phyloP scores from a whole-genome alignment of 2,113 vertebrate species.

The Stegastes partitus region DNA sequence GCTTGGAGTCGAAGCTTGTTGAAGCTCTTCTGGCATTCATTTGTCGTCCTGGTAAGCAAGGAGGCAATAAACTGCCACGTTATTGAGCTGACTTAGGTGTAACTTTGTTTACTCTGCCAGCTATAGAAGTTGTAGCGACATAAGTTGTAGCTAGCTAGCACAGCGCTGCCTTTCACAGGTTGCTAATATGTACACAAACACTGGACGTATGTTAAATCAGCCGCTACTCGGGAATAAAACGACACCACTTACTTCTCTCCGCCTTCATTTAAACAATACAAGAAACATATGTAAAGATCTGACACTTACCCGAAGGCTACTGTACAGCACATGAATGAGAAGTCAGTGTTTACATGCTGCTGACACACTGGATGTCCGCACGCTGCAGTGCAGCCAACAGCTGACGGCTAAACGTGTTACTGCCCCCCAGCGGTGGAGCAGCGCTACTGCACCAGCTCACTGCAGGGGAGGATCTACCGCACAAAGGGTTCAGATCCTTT shows the following conservation, averaged over 20 bases:
- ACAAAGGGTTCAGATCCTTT: too few relatives aligned
- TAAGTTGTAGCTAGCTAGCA: slow-evolving; percentile 24
- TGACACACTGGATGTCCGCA: neutral
- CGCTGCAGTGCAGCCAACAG: neutral
- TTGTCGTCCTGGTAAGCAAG: neutral
- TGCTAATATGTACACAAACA: neutral
- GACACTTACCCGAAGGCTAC: slow-evolving; percentile 27
- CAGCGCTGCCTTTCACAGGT: neutral
- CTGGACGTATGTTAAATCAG: neutral
- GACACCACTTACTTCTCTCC: accelerated
- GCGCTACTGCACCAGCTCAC: neutral
- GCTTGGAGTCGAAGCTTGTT: neutral
- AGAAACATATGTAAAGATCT: neutral
- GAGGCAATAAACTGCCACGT: neutral
- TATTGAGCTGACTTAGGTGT: neutral
- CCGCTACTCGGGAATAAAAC: neutral
- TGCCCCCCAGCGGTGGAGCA: slow-evolving; percentile 52
- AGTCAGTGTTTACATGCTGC: slow-evolving; percentile 64
- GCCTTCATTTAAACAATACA: neutral
- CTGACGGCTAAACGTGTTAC: slow-evolving; percentile 26
- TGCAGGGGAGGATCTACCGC: neutral
- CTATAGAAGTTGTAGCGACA: slow-evolving; percentile 4
- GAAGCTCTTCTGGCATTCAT: neutral
- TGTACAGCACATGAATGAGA: neutral
- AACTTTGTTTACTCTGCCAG: neutral